A percentile compares a stretch with the other conserved stretches of the same genome.
Conservation (phyloP, 2,888 invertebrate species). For the Osmoderma eremita region DNA sequence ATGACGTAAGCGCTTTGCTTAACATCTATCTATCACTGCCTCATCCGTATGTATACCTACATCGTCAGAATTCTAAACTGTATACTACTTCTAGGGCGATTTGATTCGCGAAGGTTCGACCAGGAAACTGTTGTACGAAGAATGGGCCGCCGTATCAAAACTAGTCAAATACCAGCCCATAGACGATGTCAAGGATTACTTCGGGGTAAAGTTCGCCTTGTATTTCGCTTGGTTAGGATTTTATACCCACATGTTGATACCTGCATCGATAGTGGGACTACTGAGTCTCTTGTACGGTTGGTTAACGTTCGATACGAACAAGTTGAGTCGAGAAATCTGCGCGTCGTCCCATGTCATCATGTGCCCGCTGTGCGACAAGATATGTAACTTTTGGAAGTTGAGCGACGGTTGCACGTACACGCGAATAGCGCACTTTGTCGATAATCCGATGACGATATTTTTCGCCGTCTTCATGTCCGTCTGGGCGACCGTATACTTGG, state of each 20-base stretch:
- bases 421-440: conserved; percentile 80
- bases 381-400: conserved; percentile 80
- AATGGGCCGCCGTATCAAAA: conserved; percentile 78
- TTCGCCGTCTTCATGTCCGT: conserved; percentile 86
- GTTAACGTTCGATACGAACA: conserved; percentile 64
- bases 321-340: conserved; percentile 70
- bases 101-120: conserved; percentile 64
- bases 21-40: too few species aligned
- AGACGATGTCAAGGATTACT: conserved; percentile 81
- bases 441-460: conserved; percentile 81
- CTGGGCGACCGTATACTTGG: conserved; percentile 83
- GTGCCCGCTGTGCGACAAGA: conserved; percentile 84
- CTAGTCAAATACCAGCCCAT: conserved; percentile 80
- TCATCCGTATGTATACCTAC: too few species aligned
- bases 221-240: conserved; percentile 89
- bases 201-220: conserved; percentile 79
- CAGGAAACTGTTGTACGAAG: conserved; percentile 69
- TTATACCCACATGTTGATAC: conserved; percentile 85
- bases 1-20: conserved; percentile 70
- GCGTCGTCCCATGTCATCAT: conserved; percentile 71
- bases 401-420: conserved; percentile 77
- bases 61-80: too few species aligned
- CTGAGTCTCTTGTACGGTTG: conserved; percentile 73
- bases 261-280: conserved; percentile 75
- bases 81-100: conserved; percentile 70